These are phyloP conservation scores for Leontocebus nigricollis DNA, from an alignment of 2,797 vertebrate genomes.

Conservation along the genomic window DNA sequence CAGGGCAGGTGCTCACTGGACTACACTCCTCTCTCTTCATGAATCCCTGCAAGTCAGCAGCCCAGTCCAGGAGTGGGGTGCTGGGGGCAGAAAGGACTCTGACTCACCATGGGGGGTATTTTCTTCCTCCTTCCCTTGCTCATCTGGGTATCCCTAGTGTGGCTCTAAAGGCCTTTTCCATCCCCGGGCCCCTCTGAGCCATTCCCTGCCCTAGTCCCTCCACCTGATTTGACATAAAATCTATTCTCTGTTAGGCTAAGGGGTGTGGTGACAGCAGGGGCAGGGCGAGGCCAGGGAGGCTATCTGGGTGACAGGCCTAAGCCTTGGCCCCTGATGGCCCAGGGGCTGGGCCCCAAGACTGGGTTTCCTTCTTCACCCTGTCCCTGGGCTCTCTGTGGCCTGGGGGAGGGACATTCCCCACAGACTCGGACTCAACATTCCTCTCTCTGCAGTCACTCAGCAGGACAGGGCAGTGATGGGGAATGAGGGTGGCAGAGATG, in stretches of 20 bases:
- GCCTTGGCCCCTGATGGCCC: background rate
- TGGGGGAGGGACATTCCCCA: background rate
- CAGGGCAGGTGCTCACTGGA: too few relatives aligned
- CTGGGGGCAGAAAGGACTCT: background rate
- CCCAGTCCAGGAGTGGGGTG: background rate
- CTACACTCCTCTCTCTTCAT: background rate
- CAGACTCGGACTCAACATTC: background rate
- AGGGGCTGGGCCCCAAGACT: background rate
- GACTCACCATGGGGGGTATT: accelerated
- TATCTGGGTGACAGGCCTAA: background rate
- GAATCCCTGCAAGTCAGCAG: background rate
- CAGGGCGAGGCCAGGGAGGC: background rate
- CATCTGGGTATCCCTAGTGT: background rate
- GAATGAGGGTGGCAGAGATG: background rate
- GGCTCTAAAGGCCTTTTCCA: background rate
- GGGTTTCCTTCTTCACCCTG: background rate
- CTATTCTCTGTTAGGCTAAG: slow-evolving; percentile 20
- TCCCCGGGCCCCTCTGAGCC: background rate
- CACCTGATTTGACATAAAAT: slow-evolving; percentile 35
- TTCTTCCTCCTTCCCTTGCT: too few relatives aligned
- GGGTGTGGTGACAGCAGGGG: background rate
- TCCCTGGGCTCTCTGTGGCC: background rate
- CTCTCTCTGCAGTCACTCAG: background rate
- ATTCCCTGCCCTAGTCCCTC: background rate
- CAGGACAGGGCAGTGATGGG: background rate